Conservation (phyloP, 1,140 invertebrate species). For the Euwallacea similis region DNA sequence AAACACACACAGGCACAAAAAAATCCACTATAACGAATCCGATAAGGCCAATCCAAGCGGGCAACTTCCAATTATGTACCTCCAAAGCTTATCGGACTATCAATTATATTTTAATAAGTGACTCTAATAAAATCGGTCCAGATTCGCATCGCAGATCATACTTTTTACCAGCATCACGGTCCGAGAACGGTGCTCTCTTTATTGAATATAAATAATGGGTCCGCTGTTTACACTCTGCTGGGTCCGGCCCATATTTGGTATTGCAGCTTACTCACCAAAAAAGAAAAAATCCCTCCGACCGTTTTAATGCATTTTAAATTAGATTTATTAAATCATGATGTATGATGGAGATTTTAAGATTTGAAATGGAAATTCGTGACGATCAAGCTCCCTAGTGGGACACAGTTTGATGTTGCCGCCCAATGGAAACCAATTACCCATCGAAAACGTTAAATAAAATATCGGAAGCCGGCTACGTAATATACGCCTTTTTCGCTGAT, state of each 20-base stretch:
- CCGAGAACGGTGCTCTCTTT: conserved; percentile 14
- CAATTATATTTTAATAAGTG: conserved; percentile 6
- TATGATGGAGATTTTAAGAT: conserved; percentile 29
- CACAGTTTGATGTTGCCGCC: not conserved
- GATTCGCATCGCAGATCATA: conserved; percentile 1
- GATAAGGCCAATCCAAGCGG: no score
- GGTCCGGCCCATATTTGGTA: conserved; percentile 29
- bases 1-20: no score
- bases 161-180: not conserved
- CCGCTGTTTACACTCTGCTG: conserved; percentile 32
- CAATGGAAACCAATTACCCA: not conserved
- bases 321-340: conserved; percentile 37
- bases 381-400: conserved; percentile 1
- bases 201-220: conserved; percentile 30
- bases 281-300: conserved; percentile 21
- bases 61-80: no score
- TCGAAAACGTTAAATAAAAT: not conserved
- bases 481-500: not conserved
- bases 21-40: no score
- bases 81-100: not conserved
- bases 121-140: not conserved
- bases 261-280: conserved; percentile 31
- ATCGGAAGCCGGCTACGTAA: not conserved
- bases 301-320: conserved; percentile 39
- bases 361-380: conserved; percentile 35